These are phyloP conservation scores for Halichoeres trimaculatus DNA, from an alignment of 2,113 vertebrate species.

Conservation along the genomic window DNA sequence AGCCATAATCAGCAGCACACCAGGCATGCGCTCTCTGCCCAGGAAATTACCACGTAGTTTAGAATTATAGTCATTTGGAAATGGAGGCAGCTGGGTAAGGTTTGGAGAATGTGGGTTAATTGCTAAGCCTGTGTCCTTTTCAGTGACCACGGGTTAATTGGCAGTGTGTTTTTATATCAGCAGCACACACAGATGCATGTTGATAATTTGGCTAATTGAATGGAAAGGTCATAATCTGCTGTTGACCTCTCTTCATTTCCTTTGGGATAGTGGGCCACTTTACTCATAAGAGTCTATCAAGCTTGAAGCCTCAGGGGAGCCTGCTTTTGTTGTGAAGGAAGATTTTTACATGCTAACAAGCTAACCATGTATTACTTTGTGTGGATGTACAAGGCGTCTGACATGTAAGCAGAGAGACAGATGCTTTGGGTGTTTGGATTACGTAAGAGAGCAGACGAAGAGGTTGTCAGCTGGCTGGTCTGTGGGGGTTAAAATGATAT, in stretches of 20 bases:
- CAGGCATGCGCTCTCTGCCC: slow-evolving; percentile 75
- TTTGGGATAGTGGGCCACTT: background rate
- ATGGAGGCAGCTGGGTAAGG: slow-evolving; percentile 74
- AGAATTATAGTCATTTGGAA: slow-evolving; percentile 84
- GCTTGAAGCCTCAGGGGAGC: background rate
- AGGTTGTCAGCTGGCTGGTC: slow-evolving; percentile 46
- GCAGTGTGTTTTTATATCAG: slow-evolving; percentile 64
- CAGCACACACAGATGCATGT: slow-evolving; percentile 35
- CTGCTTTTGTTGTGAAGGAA: slow-evolving; percentile 11
- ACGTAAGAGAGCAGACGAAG: slow-evolving; percentile 1
- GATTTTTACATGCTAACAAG: slow-evolving; percentile 18
- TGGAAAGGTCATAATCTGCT: slow-evolving; percentile 28
- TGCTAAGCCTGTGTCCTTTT: slow-evolving; percentile 71
- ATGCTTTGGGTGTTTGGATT: slow-evolving; percentile 15
- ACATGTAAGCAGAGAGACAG: slow-evolving; percentile 5
- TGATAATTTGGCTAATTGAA: slow-evolving; percentile 68
- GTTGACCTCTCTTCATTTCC: background rate
- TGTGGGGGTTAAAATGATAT: slow-evolving; percentile 54
- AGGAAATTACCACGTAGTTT: slow-evolving; percentile 81
- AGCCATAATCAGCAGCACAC: slow-evolving; percentile 79
- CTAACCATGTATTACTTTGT: background rate
- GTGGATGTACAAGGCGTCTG: background rate
- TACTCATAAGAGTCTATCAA: background rate
- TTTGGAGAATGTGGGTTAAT: slow-evolving; percentile 77
- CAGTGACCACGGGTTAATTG: slow-evolving; percentile 76